Conservation (phyloP, 2,113 vertebrate species). For the Oceanites oceanicus region DNA sequence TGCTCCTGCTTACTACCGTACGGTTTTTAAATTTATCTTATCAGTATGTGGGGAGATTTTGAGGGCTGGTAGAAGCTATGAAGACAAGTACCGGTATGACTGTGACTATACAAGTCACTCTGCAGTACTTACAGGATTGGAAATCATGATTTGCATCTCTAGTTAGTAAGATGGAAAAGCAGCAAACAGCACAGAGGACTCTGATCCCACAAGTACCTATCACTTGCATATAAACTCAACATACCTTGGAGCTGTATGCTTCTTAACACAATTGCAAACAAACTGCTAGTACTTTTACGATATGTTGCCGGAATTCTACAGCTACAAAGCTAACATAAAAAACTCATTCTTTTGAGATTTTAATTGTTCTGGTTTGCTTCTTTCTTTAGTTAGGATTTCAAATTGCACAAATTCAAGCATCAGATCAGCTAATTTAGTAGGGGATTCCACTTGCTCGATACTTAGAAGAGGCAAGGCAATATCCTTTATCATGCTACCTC, state of each 20-base stretch:
- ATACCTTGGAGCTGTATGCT: background rate
- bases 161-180: background rate
- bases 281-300: background rate
- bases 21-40: background rate
- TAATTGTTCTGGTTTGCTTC: background rate
- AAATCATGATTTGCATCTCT: background rate
- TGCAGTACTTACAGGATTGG: background rate
- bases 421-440: background rate
- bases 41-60: background rate
- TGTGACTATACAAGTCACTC: background rate
- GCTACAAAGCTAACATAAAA: background rate
- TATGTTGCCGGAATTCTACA: background rate
- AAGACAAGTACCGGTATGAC: background rate
- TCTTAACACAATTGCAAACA: background rate
- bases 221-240: background rate
- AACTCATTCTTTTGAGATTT: background rate
- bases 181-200: background rate
- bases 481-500: background rate
- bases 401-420: background rate
- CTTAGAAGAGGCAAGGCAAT: background rate
- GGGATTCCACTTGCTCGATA: background rate
- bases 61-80: constrained; percentile 7
- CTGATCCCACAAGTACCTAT: background rate
- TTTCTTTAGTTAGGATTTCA: background rate
- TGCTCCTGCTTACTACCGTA: constrained; percentile 20